Conservation (phyloP, 1,140 invertebrate genomes). For the Callitettix versicolor region DNA sequence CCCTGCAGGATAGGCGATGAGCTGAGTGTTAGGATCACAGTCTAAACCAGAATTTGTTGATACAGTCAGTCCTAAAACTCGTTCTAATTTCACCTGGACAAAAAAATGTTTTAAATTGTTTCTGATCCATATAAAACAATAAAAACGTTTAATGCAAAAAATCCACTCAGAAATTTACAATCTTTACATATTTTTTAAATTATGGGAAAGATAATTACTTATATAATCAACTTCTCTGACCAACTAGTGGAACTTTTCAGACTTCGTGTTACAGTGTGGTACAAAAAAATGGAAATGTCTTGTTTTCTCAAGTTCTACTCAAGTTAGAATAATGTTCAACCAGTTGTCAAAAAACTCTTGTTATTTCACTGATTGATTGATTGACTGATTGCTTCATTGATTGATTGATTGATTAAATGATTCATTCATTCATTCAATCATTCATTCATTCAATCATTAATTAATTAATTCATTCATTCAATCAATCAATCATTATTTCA, state of each 20-base stretch:
- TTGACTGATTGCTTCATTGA: no score
- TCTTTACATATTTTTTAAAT: background rate
- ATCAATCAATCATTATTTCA: no score
- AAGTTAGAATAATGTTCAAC: no score
- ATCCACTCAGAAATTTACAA: background rate
- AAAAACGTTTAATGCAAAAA: background rate
- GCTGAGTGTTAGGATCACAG: slow-evolving; percentile 72
- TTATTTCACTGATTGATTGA: no score
- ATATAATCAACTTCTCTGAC: background rate
- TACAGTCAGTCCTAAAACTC: slow-evolving; percentile 84
- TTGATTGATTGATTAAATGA: no score
- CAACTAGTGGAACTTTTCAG: background rate
- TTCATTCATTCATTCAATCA: no score
- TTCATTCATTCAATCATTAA: no score
- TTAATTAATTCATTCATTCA: no score
- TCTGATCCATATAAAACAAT: background rate
- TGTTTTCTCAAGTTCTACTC: no score
- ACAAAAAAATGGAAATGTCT: no score
- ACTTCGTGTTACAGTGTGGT: no score
- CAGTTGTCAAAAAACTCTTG: no score
- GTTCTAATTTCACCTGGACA: slow-evolving; percentile 87
- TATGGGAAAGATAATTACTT: background rate
- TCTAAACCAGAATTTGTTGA: slow-evolving; percentile 82
- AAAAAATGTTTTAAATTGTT: background rate
- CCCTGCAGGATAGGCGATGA: slow-evolving; percentile 92